These are phyloP conservation scores for Drosophila auraria DNA, from an alignment of 1,140 invertebrate genomes.

Conservation along the genomic window DNA sequence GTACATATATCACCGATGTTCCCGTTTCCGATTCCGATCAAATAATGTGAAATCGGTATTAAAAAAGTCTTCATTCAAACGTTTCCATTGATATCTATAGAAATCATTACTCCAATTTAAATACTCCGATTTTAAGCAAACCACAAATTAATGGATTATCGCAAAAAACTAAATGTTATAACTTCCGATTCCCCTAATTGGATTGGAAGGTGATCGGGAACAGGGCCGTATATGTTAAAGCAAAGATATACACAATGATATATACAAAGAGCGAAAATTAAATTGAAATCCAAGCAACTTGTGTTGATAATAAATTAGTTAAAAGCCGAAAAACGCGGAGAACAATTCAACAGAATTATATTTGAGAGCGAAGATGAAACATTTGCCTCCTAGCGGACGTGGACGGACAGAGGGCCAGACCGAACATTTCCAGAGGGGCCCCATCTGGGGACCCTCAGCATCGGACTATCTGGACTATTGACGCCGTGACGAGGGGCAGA, in stretches of 20 bases:
- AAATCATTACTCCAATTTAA: conserved; percentile 4
- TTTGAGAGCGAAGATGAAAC: conserved; percentile 50
- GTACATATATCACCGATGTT: conserved; percentile 29
- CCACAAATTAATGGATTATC: neutral
- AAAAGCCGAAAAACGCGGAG: conserved; percentile 45
- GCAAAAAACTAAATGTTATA: conserved; percentile 4
- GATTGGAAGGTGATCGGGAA: conserved; percentile 14
- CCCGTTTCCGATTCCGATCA: conserved; percentile 17
- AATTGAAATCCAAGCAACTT: conserved; percentile 56
- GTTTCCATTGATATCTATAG: neutral
- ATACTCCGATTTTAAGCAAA: conserved; percentile 2
- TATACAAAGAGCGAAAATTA: conserved; percentile 38
- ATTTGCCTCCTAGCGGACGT: conserved; percentile 25
- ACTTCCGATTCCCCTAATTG: conserved; percentile 8
- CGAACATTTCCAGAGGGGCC: conserved; percentile 60
- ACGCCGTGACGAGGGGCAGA: conserved; percentile 25
- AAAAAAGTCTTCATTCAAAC: neutral
- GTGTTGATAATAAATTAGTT: conserved; percentile 80
- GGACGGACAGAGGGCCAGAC: conserved; percentile 32
- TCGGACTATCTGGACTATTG: conserved; percentile 32
- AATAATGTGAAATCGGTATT: conserved; percentile 4
- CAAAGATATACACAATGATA: conserved; percentile 57
- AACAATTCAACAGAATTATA: conserved; percentile 51
- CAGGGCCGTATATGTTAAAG: conserved; percentile 29
- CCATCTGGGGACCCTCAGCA: conserved; percentile 38